Evolutionary conservation across 1,140 invertebrate genomes (phyloP), one percentile per base, ranked within the genome.

Genomic region (Drosophila parvula): DNA sequence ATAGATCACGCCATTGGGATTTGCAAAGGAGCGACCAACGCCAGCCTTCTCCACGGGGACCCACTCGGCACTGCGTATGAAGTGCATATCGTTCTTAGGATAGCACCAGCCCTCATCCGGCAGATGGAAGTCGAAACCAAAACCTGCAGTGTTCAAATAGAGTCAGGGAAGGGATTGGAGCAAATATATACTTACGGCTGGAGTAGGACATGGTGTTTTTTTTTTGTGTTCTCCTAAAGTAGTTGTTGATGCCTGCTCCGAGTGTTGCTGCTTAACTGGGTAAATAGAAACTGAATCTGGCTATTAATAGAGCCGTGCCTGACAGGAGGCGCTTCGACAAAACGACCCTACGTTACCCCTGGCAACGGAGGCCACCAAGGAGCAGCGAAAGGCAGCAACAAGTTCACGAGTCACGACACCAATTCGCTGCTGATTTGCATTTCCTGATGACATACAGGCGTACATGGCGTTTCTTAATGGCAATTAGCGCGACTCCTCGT

Each of bases 41-140:
- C 85, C 85, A 36, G 77, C 79, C 34, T 53, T 79, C 41, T 89
- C 94, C 6, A 95, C 93, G n/a, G 95, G 95, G 10, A 95, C 94
- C 95, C 95, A 96, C 91, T 96, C 95, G 12, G 65, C 59, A 53
- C 83, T 89, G n/a, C 80, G 74, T 47, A 94, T 93, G 76, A 94
- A 93, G 58, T 94, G 92, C 90, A 95, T 95, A 91, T 95, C 95
- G n/a, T 94, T 93, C 6, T 95, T 95, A 93, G 77, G 96, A 95
- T 60, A 84, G 45, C 84, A 88, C 80, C 77, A 89, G 16, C 84
- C 74, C 45, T 76, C 84, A 51, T 78, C 70, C 38, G 84, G 85
- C 65, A 88, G 47, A 61, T 84, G 69, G 41, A 88, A 88, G 50
- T 81, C 64, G 40, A 88, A 88, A 18, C 82, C 82, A 22, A 68